phyloP scores from a whole-genome alignment of 2,113 vertebrate species.

The Hippolais icterina region DNA sequence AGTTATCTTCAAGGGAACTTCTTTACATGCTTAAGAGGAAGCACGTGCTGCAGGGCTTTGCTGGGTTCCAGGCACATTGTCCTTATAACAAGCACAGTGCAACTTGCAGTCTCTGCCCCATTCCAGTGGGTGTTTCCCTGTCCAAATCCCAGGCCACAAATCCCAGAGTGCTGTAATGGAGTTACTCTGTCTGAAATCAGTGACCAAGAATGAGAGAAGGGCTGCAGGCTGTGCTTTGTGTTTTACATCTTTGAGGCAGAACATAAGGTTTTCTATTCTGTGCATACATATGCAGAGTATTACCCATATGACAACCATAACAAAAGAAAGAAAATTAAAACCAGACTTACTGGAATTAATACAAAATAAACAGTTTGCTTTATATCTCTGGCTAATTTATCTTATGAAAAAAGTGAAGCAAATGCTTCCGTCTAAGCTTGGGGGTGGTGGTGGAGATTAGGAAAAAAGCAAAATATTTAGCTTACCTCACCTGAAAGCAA shows the following conservation, averaged over 20 bases:
- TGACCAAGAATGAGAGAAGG: neutral
- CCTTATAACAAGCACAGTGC: accelerated
- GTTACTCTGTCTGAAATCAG: neutral
- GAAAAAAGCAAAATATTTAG: neutral
- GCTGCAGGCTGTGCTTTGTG: neutral
- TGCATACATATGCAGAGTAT: neutral
- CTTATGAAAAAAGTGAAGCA: neutral
- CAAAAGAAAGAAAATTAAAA: conserved; percentile 18
- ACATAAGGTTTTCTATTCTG: neutral
- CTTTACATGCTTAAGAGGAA: neutral
- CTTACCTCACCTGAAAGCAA: conserved; percentile 12
- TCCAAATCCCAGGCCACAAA: neutral
- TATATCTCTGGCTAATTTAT: conserved; percentile 1
- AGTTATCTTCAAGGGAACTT: neutral
- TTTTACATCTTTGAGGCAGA: neutral
- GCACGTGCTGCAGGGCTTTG: neutral
- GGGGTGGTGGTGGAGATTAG: too few relatives aligned
- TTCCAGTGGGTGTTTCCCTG: neutral
- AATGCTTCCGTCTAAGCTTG: neutral
- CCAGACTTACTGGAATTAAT: neutral
- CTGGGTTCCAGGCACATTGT: neutral
- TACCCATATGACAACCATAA: neutral
- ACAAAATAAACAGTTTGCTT: conserved; percentile 31
- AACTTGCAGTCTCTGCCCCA: neutral
- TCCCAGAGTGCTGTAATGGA: neutral